Base-by-base conservation (phyloP, 2,113 vertebrate species). In the Gambusia holbrooki region DNA sequence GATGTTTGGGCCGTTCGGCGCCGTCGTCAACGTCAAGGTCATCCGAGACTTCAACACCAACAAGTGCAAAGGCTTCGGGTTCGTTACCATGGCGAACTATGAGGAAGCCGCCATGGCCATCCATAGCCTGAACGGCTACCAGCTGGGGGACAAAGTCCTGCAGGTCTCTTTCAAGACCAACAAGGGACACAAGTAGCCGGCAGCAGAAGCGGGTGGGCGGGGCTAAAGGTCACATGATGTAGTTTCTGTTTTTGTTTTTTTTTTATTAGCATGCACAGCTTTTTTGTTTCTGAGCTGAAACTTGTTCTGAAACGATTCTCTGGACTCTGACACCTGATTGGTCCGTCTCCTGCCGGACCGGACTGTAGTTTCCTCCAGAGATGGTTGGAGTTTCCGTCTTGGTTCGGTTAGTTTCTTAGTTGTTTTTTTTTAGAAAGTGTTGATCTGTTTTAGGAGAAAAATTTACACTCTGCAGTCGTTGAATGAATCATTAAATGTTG, bases 141-240 rank as follows among this genome's bases (percentile, higher is more conserved):
- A 97, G 85, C 94, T 99, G 90, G 98, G 98, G 81, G 98, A 99
- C 95, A 97, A 98, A 91, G 96, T 98, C 89, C 96, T 99, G 79
- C 98, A 99, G 93, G 98, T 99, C 92, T 99, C 98, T 85, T 99
- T 99, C 94, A 99, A 99, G 94, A 98, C 97, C 95, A 98, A 95
- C 94, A 99, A 99, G 93, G 96, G 96, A 90, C 97, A 98, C 95
- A 98, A 98, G 95, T 98, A 97, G 62, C 62, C 11, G 33, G 27
- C 2, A 0, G 19, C 4, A 7, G 35, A 22, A 12, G 29, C 3
- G 30, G 3, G 7, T n/a, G 30, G 3, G 10, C 0, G 8, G 32
- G 13, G 71, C 28, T 51, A 25, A 66, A n/a, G 29, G 25, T 32
- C 48, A 54, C 9, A 14, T 15, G n/a, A 13, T 69, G 64, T 62